Evolutionary conservation across 2,888 invertebrate genomes (phyloP).

Genomic region (Nycteola revayana): DNA sequence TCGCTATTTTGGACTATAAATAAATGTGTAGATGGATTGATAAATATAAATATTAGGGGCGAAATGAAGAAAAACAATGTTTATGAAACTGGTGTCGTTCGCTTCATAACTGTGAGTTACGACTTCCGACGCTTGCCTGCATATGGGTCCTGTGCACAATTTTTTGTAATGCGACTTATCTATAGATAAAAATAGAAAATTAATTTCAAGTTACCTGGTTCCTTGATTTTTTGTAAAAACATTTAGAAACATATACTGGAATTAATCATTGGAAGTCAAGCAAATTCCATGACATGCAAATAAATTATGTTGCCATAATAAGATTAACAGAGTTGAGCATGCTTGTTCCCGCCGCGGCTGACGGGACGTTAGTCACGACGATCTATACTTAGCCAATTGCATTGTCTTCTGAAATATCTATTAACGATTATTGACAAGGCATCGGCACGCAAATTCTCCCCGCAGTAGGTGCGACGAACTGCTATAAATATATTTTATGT

Average conservation of each 20-base stretch:
- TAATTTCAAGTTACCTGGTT: conserved; percentile 24
- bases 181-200: conserved; percentile 50
- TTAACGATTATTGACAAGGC: conserved; percentile 82
- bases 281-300: conserved; percentile 67
- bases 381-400: conserved; percentile 77
- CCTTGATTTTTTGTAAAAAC: conserved; percentile 10
- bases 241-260: conserved; percentile 40
- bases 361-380: conserved; percentile 73
- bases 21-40: conserved; percentile 82
- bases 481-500: conserved; percentile 78
- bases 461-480: conserved; percentile 78
- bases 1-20: conserved; percentile 80
- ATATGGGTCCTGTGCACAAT: conserved; percentile 72
- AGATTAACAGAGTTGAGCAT: conserved; percentile 72
- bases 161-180: conserved; percentile 58
- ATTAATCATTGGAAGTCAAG: conserved; percentile 66
- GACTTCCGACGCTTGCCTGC: conserved; percentile 78
- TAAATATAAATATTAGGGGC: conserved; percentile 82
- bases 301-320: conserved; percentile 77
- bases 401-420: conserved; percentile 82
- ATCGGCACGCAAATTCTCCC: conserved; percentile 78
- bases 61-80: conserved; percentile 82
- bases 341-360: conserved; percentile 51
- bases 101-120: conserved; percentile 82
- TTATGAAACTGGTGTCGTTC: conserved; percentile 81